Evolutionary conservation across 2,113 vertebrate genomes (phyloP).

Genomic region (Microcebus tavaratra): DNA sequence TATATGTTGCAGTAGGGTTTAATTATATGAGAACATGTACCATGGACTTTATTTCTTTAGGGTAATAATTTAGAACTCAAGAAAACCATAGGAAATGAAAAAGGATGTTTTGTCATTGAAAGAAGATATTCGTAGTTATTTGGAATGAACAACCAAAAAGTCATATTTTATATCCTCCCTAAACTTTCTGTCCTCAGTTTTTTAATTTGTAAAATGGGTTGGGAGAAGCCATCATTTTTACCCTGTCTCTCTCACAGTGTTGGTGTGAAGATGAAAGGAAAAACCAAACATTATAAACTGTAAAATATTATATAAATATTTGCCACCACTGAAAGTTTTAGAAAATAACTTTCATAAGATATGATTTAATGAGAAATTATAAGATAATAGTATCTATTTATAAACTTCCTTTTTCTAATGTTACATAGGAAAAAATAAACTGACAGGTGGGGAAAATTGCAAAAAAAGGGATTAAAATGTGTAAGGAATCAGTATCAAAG

Average conservation of each 20-base stretch:
- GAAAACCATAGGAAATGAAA: neutral
- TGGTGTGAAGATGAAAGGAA: neutral
- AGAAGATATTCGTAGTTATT: neutral
- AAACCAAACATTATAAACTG: neutral
- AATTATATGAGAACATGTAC: neutral
- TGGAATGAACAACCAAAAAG: neutral
- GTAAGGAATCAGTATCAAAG: neutral
- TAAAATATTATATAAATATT: neutral
- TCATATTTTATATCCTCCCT: neutral
- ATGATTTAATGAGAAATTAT: constrained; percentile 18
- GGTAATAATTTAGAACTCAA: neutral
- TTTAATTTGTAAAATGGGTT: neutral
- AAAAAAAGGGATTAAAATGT: neutral
- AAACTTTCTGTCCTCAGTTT: neutral
- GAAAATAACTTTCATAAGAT: neutral
- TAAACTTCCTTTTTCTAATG: neutral
- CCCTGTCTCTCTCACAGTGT: neutral
- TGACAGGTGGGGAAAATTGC: neutral
- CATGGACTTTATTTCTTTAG: neutral
- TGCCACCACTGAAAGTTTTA: neutral
- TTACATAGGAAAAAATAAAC: neutral
- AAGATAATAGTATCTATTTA: neutral
- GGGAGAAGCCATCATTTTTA: neutral
- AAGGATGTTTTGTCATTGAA: neutral
- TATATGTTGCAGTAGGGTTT: neutral